These are phyloP conservation scores for Athrips mouffetella DNA, from an alignment of 2,888 invertebrate genomes.

Conservation along the genomic window DNA sequence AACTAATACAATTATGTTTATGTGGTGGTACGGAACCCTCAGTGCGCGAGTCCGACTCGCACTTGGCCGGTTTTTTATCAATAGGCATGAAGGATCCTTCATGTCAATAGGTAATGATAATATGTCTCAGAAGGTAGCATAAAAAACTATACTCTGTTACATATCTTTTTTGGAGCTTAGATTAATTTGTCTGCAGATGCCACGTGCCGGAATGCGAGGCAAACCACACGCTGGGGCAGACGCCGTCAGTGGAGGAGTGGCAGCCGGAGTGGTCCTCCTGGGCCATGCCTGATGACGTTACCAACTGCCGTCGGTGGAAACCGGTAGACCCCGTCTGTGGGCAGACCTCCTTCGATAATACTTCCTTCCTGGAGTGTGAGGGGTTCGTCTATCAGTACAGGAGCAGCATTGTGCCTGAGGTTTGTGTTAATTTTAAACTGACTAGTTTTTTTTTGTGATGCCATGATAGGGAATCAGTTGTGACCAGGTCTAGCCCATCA, in stretches of 20 bases:
- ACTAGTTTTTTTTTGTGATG: too few relatives aligned
- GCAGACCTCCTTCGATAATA: conserved; percentile 52
- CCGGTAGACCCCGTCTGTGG: conserved; percentile 43
- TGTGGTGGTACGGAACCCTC: too few relatives aligned
- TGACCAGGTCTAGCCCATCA: too few relatives aligned
- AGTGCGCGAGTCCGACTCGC: too few relatives aligned
- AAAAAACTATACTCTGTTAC: too few relatives aligned
- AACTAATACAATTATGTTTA: too few relatives aligned
- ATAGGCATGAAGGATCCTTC: too few relatives aligned
- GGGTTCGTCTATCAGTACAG: conserved; percentile 66
- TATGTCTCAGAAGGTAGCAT: too few relatives aligned
- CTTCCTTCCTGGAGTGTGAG: conserved; percentile 49
- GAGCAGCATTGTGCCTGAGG: conserved; percentile 76
- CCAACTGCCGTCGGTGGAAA: conserved; percentile 44
- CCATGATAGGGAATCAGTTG: too few relatives aligned
- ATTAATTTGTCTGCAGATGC: conserved; percentile 48
- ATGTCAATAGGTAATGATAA: too few relatives aligned
- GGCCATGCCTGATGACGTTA: conserved; percentile 43
- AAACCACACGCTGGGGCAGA: conserved; percentile 33
- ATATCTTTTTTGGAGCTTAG: not conserved
- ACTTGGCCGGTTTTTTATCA: too few relatives aligned
- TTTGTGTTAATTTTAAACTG: too few relatives aligned
- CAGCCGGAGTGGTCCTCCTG: conserved; percentile 42
- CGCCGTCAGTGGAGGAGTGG: conserved; percentile 35
- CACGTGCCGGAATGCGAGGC: conserved; percentile 74